phyloP scores from a whole-genome alignment of 2,113 vertebrate genomes.

The Beaufortia kweichowensis region DNA sequence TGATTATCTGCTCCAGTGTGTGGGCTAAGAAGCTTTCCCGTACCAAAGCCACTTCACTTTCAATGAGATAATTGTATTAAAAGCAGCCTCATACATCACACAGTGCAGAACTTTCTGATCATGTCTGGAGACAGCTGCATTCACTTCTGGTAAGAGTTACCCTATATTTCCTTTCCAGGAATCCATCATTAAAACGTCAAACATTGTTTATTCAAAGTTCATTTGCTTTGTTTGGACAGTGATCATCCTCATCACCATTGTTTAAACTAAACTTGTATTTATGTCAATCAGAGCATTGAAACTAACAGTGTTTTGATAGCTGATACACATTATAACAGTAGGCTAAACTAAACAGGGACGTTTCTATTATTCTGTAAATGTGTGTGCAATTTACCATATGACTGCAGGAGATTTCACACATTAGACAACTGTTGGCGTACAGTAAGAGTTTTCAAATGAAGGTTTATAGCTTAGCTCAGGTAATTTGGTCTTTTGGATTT shows the following conservation, averaged over 20 bases:
- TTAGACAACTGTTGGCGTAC: too few relatives aligned
- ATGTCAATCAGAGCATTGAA: neutral
- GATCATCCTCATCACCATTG: slow-evolving; percentile 1
- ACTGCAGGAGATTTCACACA: too few relatives aligned
- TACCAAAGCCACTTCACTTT: slow-evolving; percentile 62
- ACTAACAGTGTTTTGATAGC: neutral
- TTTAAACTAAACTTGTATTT: neutral
- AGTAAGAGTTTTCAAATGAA: too few relatives aligned
- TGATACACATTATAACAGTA: neutral
- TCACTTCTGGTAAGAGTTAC: slow-evolving; percentile 61
- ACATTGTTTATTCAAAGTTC: neutral
- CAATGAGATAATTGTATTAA: slow-evolving; percentile 66
- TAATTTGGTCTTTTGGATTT: too few relatives aligned
- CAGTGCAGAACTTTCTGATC: slow-evolving; percentile 39
- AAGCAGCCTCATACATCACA: slow-evolving; percentile 49
- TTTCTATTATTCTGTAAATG: neutral
- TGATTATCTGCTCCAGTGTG: slow-evolving; percentile 48
- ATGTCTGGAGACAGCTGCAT: slow-evolving; percentile 55
- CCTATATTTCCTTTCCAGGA: slow-evolving; percentile 16
- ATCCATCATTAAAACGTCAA: slow-evolving; percentile 3
- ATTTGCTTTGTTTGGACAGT: too few relatives aligned
- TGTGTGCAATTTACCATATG: neutral
- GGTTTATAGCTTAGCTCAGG: too few relatives aligned
- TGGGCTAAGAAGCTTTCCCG: slow-evolving; percentile 56
- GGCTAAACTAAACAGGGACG: neutral